phyloP scores from a whole-genome alignment of 2,113 vertebrate species.

The Marmota monax region DNA sequence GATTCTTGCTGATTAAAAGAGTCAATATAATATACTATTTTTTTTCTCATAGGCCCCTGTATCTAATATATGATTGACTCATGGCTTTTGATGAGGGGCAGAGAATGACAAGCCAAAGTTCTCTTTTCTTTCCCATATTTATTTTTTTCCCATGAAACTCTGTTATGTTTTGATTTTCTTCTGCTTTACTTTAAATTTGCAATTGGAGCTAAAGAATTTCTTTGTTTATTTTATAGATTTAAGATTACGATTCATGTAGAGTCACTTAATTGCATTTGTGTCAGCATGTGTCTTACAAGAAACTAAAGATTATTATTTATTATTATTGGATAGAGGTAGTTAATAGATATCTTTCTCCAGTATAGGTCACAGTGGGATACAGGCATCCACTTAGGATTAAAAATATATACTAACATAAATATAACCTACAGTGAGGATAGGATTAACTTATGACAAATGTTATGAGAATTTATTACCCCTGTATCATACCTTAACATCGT shows the following conservation, averaged over 20 bases:
- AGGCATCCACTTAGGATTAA: background rate
- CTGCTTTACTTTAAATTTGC: background rate
- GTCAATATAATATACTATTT: background rate
- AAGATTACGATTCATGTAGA: background rate
- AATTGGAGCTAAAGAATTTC: background rate
- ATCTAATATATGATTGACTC: background rate
- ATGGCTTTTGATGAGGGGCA: background rate
- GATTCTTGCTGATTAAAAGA: background rate
- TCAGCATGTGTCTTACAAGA: background rate
- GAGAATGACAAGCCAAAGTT: background rate
- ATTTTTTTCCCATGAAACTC: background rate
- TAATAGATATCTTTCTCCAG: background rate
- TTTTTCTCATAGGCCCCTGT: background rate
- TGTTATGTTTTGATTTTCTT: background rate
- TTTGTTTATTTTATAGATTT: background rate
- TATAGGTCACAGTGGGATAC: background rate
- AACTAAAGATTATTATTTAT: background rate
- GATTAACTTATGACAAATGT: background rate
- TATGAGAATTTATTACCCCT: background rate
- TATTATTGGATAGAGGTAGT: background rate
- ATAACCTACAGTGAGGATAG: background rate
- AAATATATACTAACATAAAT: background rate
- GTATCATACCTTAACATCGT: background rate
- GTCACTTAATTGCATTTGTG: background rate
- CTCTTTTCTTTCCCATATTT: background rate